Evolutionary conservation across 2,888 invertebrate species (phyloP), one percentile per base, ranked within the genome.

Genomic region (Epinotia demarniana): DNA sequence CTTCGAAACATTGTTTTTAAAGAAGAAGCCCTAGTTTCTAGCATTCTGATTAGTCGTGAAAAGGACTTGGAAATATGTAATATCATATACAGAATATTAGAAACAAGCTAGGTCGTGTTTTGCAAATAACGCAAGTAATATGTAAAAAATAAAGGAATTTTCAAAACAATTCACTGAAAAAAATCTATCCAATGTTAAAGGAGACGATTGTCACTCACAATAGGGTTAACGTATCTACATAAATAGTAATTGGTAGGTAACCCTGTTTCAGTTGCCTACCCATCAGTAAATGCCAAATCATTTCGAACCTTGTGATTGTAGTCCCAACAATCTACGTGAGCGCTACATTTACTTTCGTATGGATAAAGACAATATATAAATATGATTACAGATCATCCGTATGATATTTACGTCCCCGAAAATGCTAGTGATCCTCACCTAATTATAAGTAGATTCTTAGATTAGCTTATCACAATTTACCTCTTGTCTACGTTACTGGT

Each of bases 1-100:
- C 61, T 70, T 70, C 43, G 49, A 19, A 53, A 39, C 9, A 33
- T 68, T 4, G 19, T 43, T 39, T 68, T 67, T 66, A 64, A 53
- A 68, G 18, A 39, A 58, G 33, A 8, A 57, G 33, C 39, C 13
- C 11, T 13, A 67, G 67, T 19, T 55, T 57, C 33, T n/a, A 19
- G 27, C 33, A 33, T 57, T 33, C 12, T 64, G 27, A 19, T 9
- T 27, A 6, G 16, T n/a, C 46, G 13, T 64, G n/a, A 8, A 64
- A 66, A 16, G 12, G 11, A 33, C 11, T 57, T 58, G 9, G 8
- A 11, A 8, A 11, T 8, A 39, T 6, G 8, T 33, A 33, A 33
- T 6, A 33, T 33, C 33, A 8, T 33, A 33, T 33, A 33, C 33
- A 8, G 33, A 33, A 8, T 33, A 33, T 33, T 33, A 33, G 33